Conservation (phyloP, 1,140 invertebrate species). For the Drosophila truncata region DNA sequence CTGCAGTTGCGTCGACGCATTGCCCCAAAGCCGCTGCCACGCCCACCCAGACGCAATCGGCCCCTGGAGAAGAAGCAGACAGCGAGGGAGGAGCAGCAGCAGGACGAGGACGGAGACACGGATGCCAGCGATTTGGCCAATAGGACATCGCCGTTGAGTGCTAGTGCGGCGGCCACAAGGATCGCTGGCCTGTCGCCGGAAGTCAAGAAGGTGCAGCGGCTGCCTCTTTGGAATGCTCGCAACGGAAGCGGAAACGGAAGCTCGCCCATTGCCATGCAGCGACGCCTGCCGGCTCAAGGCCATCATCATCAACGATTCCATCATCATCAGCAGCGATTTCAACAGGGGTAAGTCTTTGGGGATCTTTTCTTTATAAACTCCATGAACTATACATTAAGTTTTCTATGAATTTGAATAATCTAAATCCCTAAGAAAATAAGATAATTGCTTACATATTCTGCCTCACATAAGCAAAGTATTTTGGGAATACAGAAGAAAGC, state of each 20-base stretch:
- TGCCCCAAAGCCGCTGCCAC: slow-evolving; percentile 48
- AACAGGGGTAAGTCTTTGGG: slow-evolving; percentile 25
- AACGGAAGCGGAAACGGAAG: slow-evolving; percentile 3
- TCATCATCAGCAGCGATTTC: slow-evolving; percentile 14
- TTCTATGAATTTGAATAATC: too few relatives aligned
- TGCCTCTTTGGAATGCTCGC: slow-evolving; percentile 65
- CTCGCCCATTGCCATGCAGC: slow-evolving; percentile 10
- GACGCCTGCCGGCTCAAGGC: neutral
- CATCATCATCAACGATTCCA: slow-evolving; percentile 6
- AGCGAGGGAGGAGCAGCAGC: slow-evolving; percentile 1
- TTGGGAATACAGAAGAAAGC: neutral
- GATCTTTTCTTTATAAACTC: neutral
- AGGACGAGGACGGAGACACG: slow-evolving; percentile 50
- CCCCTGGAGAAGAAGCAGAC: slow-evolving; percentile 11
- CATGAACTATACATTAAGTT: neutral
- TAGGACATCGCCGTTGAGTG: slow-evolving; percentile 67
- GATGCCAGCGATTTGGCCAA: slow-evolving; percentile 76
- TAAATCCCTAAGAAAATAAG: neutral
- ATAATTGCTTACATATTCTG: neutral
- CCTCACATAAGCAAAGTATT: neutral
- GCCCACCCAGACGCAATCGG: slow-evolving; percentile 55
- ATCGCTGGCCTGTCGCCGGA: slow-evolving; percentile 75
- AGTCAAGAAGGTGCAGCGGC: slow-evolving; percentile 70
- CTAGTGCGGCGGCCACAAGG: slow-evolving; percentile 69
- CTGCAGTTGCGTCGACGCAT: slow-evolving; percentile 55